Percentiles rank a stretch among this genome's conserved stretches.
Evolutionary conservation across 2,797 vertebrate species (phyloP).

Genomic region (Siniperca undulata): DNA sequence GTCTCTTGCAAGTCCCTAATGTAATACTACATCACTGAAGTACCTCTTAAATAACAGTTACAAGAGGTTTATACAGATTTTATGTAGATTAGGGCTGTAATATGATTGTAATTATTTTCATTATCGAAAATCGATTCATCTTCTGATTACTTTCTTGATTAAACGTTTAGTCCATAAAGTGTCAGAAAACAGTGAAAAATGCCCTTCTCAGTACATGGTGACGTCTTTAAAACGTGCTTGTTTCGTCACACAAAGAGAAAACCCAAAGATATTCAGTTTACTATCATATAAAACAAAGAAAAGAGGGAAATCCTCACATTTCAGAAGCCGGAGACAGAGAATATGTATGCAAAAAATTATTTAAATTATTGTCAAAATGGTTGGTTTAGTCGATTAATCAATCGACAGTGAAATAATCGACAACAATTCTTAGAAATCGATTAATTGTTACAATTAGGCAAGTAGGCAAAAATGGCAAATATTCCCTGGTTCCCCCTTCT

Average conservation of each 20-base stretch:
- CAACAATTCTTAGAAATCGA: neutral
- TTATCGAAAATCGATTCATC: too few relatives aligned
- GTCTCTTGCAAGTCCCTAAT: neutral
- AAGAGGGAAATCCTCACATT: neutral
- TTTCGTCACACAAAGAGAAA: neutral
- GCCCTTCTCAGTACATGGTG: neutral
- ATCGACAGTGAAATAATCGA: neutral
- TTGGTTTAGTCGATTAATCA: neutral
- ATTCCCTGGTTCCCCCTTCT: neutral
- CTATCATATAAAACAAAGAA: neutral
- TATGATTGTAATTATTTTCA: too few relatives aligned
- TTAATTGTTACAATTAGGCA: neutral
- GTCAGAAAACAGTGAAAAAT: neutral
- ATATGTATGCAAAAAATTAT: neutral
- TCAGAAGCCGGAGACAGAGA: neutral
- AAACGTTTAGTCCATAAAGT: too few relatives aligned
- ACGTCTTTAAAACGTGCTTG: neutral
- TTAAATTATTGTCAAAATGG: neutral
- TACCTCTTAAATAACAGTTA: neutral
- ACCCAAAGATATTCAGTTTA: neutral
- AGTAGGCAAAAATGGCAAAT: neutral
- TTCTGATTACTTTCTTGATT: too few relatives aligned
- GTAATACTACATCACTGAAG: neutral
- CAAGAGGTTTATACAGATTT: neutral
- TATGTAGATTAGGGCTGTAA: neutral